Evolutionary conservation across 2,113 vertebrate genomes (phyloP).

Genomic region (Lycaon pictus): DNA sequence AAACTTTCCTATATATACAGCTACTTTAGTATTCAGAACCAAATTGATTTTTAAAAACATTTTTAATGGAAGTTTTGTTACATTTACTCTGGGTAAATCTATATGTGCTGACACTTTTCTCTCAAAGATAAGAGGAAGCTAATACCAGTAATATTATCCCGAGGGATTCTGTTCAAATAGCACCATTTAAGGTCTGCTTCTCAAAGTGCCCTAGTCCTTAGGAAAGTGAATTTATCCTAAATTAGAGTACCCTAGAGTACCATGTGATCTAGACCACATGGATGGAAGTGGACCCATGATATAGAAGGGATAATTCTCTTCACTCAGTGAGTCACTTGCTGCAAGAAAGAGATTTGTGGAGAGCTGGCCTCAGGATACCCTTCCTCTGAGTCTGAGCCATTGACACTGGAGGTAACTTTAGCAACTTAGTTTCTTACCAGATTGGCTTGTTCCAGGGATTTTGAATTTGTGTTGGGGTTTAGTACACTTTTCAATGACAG

Average conservation of each 20-base stretch:
- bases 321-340: rapidly evolving
- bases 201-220: not conserved
- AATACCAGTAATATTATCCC: not conserved
- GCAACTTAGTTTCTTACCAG: not conserved
- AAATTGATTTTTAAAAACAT: slow-evolving; percentile 36
- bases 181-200: not conserved
- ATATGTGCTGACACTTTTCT: not conserved
- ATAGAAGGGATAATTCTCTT: not conserved
- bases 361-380: not conserved
- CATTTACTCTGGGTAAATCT: not conserved
- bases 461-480: not conserved
- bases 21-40: slow-evolving; percentile 9
- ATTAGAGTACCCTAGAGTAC: not conserved
- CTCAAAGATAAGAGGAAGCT: not conserved
- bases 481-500: not conserved
- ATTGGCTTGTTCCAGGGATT: not conserved
- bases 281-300: rapidly evolving
- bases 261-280: no score
- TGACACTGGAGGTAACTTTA: not conserved
- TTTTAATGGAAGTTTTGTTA: slow-evolving; percentile 8
- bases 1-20: not conserved
- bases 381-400: not conserved
- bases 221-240: not conserved
- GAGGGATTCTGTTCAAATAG: not conserved
- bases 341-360: not conserved